Base-by-base conservation (phyloP, 2,888 invertebrate species). In the Abrostola triplasia region DNA sequence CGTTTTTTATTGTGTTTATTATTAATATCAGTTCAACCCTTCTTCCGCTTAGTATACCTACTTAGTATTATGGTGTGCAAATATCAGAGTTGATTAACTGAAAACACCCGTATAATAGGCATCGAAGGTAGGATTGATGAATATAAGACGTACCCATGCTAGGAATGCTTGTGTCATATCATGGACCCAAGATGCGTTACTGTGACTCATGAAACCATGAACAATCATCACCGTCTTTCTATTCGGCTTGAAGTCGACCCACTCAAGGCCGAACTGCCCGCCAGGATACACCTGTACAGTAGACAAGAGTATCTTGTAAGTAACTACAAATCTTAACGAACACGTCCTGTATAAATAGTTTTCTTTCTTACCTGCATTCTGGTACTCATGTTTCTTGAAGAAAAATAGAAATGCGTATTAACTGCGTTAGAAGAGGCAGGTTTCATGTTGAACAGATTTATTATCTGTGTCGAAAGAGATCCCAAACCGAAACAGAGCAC, bases 181-280 rank as follows among this genome's bases (percentile, higher is more conserved):
- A 0, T 71, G 79, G n/a, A 96, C 93, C 96, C 96, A 96, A 0
- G 92, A 85, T 0, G 95, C 93, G 64, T 95, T 92, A 62, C 96
- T 95, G 75, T 95, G 93, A 58, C 96, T 95, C 87, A 96, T 93
- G 76, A 96, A 96, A 0, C 96, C 96, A 71, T 96, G 96, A 0
- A 96, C 93, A 36, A 96, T 96, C 78, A 96, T 86, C 11, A 96
- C 88, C 0, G 96, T 96, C 70, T 86, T 89, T 50, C 95, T 89
- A 1, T 81, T 83, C 0, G 95, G 89, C n/a, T 95, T 86, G 79
- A 95, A 96, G 76, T 96, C 95, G 0, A 95, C 95, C 92, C 95
- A 95, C 63, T 95, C 95, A 10, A 96, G 80, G 0, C 95, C 95
- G 67, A 95, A 95, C 67, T 95, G 95, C 0, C 87, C 70, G 5